A percentile compares a stretch with the other conserved stretches of the same genome.
Evolutionary conservation across 2,888 invertebrate genomes (phyloP).

Genomic region (Acanthococcus lagerstroemiae): DNA sequence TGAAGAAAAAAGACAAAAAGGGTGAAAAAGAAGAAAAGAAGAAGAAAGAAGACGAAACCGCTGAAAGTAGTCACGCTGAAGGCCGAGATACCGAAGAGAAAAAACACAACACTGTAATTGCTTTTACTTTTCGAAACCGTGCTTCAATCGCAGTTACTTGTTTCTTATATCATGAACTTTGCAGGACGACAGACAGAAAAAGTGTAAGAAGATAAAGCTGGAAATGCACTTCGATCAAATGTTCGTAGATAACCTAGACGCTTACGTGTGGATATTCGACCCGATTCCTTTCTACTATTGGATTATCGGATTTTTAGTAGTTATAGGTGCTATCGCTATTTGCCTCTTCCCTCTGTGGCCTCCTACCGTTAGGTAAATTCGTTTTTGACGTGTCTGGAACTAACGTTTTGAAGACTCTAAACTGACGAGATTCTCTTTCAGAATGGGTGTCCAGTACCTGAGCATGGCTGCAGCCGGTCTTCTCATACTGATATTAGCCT

Average conservation of each 20-base stretch:
- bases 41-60: conserved; percentile 44
- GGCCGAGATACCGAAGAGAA: conserved; percentile 20
- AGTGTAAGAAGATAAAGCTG: conserved; percentile 65
- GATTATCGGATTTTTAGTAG: conserved; percentile 79
- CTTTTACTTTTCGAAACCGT: neutral
- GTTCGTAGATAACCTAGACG: conserved; percentile 87
- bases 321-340: conserved; percentile 85
- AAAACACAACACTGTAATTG: conserved; percentile 11
- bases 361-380: conserved; percentile 61
- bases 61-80: conserved; percentile 49
- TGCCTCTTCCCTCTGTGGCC: conserved; percentile 99
- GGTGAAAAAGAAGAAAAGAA: conserved; percentile 44
- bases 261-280: conserved; percentile 97
- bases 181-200: conserved; percentile 45
- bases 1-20: conserved; percentile 45
- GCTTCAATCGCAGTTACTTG: neutral
- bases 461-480: conserved; percentile 91
- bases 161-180: neutral
- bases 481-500: conserved; percentile 80
- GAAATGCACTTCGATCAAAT: conserved; percentile 94
- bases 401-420: neutral
- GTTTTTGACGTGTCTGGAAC: neutral
- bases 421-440: conserved; percentile 41
- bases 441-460: conserved; percentile 91
- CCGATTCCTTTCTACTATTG: conserved; percentile 91